phyloP scores from a whole-genome alignment of 2,113 vertebrate species.

The Redunca redunca region DNA sequence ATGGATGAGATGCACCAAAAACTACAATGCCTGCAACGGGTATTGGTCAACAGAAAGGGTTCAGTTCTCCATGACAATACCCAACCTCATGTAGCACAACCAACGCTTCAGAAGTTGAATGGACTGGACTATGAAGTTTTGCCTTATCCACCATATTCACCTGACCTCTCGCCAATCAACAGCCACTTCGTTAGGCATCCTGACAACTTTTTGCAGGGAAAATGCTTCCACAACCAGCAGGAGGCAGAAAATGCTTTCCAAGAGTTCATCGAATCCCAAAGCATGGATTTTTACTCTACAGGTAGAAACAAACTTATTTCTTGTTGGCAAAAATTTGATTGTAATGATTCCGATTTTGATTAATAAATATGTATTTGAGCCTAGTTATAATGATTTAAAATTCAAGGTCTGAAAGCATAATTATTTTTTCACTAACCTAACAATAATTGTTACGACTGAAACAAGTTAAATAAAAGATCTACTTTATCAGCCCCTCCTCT shows the following conservation, averaged over 20 bases:
- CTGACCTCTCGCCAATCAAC: neutral
- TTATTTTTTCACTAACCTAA: neutral
- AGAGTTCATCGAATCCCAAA: neutral
- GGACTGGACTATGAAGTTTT: neutral
- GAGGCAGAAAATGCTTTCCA: neutral
- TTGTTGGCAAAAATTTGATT: neutral
- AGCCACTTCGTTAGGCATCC: neutral
- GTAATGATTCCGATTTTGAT: neutral
- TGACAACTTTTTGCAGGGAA: neutral
- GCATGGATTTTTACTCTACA: neutral
- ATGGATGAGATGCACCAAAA: neutral
- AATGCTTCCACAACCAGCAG: neutral
- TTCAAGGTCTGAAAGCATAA: neutral
- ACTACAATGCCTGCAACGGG: neutral
- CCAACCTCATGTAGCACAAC: neutral
- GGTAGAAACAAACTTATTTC: neutral
- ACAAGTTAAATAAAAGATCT: neutral
- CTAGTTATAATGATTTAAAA: neutral
- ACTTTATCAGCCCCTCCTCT: neutral
- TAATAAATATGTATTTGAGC: neutral
- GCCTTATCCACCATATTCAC: neutral
- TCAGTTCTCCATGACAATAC: neutral
- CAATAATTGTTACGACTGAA: neutral
- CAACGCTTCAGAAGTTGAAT: neutral
- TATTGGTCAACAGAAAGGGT: neutral